Conservation (phyloP, 2,888 invertebrate species). For the Drosophila prolongata region DNA sequence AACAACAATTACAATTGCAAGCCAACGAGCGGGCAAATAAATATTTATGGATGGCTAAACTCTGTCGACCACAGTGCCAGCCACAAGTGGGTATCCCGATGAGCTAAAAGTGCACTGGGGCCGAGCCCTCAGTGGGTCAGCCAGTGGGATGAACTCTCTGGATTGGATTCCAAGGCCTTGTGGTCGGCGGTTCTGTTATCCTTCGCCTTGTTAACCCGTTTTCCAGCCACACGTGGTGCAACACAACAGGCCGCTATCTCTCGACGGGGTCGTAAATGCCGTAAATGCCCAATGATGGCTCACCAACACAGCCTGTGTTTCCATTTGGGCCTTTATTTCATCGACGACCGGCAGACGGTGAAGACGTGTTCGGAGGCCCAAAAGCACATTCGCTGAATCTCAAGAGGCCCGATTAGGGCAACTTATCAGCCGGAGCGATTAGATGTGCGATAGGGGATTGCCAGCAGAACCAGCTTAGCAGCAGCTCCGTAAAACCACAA, state of each 20-base stretch:
- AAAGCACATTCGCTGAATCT: slow-evolving; percentile 42
- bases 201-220: background rate
- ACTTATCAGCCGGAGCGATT: slow-evolving; percentile 36
- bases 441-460: slow-evolving; percentile 36
- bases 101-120: background rate
- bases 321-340: slow-evolving; percentile 45
- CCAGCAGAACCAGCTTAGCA: background rate
- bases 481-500: background rate
- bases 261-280: slow-evolving; percentile 39
- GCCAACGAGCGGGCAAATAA: slow-evolving; percentile 25
- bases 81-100: background rate
- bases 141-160: background rate
- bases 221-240: slow-evolving; percentile 3
- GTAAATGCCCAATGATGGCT: slow-evolving; percentile 18
- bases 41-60: slow-evolving; percentile 40
- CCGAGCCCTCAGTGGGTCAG: background rate
- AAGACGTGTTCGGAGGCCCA: slow-evolving; percentile 46
- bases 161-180: background rate
- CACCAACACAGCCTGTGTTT: background rate
- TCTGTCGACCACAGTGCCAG: slow-evolving; percentile 16
- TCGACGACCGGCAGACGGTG: slow-evolving; percentile 67
- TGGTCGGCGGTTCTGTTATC: background rate
- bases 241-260: slow-evolving; percentile 34
- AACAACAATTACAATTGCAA: slow-evolving; percentile 28
- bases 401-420: slow-evolving; percentile 38